Evolutionary conservation across 2,888 invertebrate species (phyloP), one percentile per base, ranked within the genome.

Genomic region (Drepana falcataria): DNA sequence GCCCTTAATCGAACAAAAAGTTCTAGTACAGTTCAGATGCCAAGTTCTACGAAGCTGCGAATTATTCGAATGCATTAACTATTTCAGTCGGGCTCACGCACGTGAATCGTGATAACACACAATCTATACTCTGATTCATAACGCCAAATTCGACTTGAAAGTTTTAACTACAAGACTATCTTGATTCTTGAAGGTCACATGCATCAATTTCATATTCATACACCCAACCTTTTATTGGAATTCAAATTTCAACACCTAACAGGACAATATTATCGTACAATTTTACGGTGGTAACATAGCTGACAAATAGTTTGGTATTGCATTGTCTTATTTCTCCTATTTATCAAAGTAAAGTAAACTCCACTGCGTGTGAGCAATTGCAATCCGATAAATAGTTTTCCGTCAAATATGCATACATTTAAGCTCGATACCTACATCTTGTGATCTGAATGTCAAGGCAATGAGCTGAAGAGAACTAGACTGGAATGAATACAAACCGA

Each of bases 31-130:
- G 58, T 21, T 21, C 21, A 21, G 21, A 21, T 21, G 54, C 33
- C 47, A 56, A 61, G 55, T 62, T 61, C 60, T 71, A 74, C 76
- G 75, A 75, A 69, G 58, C 68, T 69, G 68, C 66, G 83, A 84
- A 84, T 87, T 82, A 79, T 76, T 72, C 55, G 60, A 73, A 59
- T 74, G 79, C 77, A 83, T 79, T 81, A 81, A 82, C 77, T 85
- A 81, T 85, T 89, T 87, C 85, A 85, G 82, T 76, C 83, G 77
- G 66, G 71, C 70, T 67, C 73, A 69, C 79, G 68, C 79, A 77
- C 75, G 77, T 80, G 79, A 80, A 83, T 78, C 75, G 77, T 77
- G 73, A 77, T 71, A 79, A 79, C 82, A 9, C 44, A 44, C 44
- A 9, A 9, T 44, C 33, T 51, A 51, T 35, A 80, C 70, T 83